Conservation (phyloP, 2,797 vertebrate genomes). For the Gadopsis marmoratus region DNA sequence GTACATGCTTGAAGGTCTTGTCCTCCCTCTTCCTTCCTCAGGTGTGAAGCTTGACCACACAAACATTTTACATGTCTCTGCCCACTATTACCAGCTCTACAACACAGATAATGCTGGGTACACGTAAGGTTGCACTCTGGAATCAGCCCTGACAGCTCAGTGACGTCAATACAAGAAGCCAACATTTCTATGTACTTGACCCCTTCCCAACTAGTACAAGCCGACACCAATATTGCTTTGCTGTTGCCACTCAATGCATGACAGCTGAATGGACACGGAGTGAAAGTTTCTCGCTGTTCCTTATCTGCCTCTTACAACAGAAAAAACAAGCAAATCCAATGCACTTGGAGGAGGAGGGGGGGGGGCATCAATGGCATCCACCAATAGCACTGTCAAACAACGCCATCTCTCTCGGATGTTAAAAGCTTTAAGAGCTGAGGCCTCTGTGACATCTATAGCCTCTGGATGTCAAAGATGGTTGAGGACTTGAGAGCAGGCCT, state of each 20-base stretch:
- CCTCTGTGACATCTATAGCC: constrained; percentile 80
- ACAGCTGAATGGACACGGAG: constrained; percentile 73
- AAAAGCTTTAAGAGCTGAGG: constrained; percentile 85
- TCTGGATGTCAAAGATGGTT: constrained; percentile 83
- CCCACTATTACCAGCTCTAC: constrained; percentile 38
- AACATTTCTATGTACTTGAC: constrained; percentile 70
- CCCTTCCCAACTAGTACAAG: constrained; percentile 41
- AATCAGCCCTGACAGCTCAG: constrained; percentile 64
- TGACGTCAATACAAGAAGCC: constrained; percentile 59
- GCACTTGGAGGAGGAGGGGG: constrained; percentile 66
- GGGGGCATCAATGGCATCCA: constrained; percentile 79
- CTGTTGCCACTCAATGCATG: constrained; percentile 69
- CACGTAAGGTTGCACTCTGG: constrained; percentile 33
- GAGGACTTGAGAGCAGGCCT: constrained; percentile 83
- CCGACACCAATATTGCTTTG: constrained; percentile 63
- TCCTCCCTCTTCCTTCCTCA: not conserved
- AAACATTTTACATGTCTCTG: constrained; percentile 21
- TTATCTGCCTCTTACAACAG: constrained; percentile 67
- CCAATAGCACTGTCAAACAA: constrained; percentile 82
- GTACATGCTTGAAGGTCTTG: not conserved
- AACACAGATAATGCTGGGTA: constrained; percentile 30
- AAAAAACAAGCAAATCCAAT: constrained; percentile 76
- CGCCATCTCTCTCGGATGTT: constrained; percentile 82
- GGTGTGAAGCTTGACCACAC: constrained; percentile 60
- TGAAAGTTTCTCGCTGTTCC: constrained; percentile 71